These are phyloP conservation scores for Festucalex cinctus DNA, from an alignment of 2,113 vertebrate genomes.

Conservation along the genomic window DNA sequence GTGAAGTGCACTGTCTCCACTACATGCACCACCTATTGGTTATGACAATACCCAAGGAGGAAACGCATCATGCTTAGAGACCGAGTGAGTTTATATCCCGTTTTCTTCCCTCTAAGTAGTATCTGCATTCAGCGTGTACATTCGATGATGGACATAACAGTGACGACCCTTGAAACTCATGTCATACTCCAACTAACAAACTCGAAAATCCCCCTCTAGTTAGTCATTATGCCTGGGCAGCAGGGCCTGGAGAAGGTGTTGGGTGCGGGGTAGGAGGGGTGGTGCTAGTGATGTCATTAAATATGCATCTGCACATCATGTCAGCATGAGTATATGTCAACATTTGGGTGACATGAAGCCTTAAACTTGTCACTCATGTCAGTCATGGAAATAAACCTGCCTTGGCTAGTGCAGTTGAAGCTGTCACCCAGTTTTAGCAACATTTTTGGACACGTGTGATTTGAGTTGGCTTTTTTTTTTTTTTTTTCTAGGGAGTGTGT, in stretches of 20 bases:
- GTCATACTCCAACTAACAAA: constrained; percentile 12
- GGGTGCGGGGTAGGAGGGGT: no score
- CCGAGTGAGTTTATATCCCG: neutral
- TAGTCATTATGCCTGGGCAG: constrained; percentile 11
- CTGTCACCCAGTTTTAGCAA: neutral
- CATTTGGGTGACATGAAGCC: constrained; percentile 25
- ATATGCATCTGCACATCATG: constrained; percentile 36
- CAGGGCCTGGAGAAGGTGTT: neutral
- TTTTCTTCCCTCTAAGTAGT: constrained; percentile 3
- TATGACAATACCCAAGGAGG: neutral
- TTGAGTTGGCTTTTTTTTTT: no score
- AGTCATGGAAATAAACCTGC: constrained; percentile 25
- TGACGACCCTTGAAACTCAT: constrained; percentile 4
- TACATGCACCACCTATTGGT: neutral
- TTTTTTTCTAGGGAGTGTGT: no score
- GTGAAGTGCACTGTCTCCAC: neutral
- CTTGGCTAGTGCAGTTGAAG: neutral
- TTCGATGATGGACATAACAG: constrained; percentile 5
- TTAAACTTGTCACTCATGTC: constrained; percentile 16
- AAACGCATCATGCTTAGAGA: neutral
- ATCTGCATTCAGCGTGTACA: constrained; percentile 12
- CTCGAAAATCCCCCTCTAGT: constrained; percentile 21
- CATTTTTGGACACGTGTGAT: no score
- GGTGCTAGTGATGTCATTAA: constrained; percentile 22
- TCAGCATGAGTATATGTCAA: constrained; percentile 30